These are phyloP conservation scores for Aldabrachelys gigantea DNA, from an alignment of 2,113 vertebrate genomes.

Conservation along the genomic window DNA sequence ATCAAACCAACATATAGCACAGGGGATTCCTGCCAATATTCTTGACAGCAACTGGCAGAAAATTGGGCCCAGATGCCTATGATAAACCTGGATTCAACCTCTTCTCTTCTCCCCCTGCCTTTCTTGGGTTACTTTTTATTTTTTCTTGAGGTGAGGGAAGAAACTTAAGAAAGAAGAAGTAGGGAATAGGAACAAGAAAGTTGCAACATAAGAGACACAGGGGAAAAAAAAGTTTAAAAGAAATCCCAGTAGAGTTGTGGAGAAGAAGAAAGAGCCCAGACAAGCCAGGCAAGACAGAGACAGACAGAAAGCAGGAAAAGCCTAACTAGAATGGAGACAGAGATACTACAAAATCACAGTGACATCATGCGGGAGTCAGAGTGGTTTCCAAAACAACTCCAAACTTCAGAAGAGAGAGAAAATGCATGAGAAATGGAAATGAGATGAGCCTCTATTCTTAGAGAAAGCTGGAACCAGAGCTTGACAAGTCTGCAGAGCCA, in stretches of 20 bases:
- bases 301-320: conserved; percentile 75
- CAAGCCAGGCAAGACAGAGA: conserved; percentile 42
- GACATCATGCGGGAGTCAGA: conserved; percentile 71
- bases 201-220: conserved; percentile 15
- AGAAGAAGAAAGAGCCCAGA: conserved; percentile 51
- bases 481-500: not conserved
- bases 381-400: conserved; percentile 71
- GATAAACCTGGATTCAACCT: not conserved
- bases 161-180: not conserved
- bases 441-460: not conserved
- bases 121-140: not conserved
- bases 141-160: not conserved
- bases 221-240: not conserved
- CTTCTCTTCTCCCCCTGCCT: not conserved
- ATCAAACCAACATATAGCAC: accelerated
- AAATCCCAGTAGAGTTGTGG: conserved; percentile 46
- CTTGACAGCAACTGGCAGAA: not conserved
- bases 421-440: conserved; percentile 16
- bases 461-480: conserved; percentile 49
- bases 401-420: conserved; percentile 6
- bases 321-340: conserved; percentile 77
- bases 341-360: conserved; percentile 70
- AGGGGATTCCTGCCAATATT: not conserved
- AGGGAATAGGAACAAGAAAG: conserved; percentile 1
- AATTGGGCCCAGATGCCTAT: not conserved